Conservation (phyloP, 2,113 vertebrate genomes). For the Ictidomys tridecemlineatus region DNA sequence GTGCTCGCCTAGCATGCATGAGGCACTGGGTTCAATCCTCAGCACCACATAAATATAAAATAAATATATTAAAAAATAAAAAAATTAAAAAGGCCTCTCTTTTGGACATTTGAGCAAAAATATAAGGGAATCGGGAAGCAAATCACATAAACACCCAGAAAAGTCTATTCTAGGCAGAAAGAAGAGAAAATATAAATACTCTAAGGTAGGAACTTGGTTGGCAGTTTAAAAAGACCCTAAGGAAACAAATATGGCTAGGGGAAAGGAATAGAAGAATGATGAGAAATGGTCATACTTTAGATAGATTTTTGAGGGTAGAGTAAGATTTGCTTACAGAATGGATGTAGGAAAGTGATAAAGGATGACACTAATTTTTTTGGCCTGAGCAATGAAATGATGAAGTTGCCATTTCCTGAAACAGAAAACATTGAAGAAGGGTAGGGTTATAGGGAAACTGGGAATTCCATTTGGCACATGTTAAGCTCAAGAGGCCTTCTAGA, state of each 20-base stretch:
- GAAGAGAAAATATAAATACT: slow-evolving; percentile 1
- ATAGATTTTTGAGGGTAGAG: not conserved
- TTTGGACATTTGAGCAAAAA: not conserved
- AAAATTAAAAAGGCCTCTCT: not conserved
- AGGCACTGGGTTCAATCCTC: too few relatives aligned
- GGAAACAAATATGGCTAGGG: not conserved
- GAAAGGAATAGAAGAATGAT: not conserved
- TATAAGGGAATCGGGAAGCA: slow-evolving; percentile 43
- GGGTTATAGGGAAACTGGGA: not conserved
- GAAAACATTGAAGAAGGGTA: not conserved
- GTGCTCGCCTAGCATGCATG: too few relatives aligned
- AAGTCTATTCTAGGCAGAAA: not conserved
- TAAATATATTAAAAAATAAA: too few relatives aligned
- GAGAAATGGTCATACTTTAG: not conserved
- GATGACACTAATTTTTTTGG: not conserved
- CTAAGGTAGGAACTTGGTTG: not conserved
- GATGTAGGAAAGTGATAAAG: not conserved
- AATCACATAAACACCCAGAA: slow-evolving; percentile 28
- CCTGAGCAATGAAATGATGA: slow-evolving; percentile 11
- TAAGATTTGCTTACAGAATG: not conserved
- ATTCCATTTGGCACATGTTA: not conserved
- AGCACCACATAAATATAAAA: too few relatives aligned
- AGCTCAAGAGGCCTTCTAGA: not conserved
- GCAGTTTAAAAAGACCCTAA: not conserved
- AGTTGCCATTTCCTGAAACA: slow-evolving; percentile 30